Conservation (phyloP, 2,113 vertebrate genomes). For the Malurus elegans region DNA sequence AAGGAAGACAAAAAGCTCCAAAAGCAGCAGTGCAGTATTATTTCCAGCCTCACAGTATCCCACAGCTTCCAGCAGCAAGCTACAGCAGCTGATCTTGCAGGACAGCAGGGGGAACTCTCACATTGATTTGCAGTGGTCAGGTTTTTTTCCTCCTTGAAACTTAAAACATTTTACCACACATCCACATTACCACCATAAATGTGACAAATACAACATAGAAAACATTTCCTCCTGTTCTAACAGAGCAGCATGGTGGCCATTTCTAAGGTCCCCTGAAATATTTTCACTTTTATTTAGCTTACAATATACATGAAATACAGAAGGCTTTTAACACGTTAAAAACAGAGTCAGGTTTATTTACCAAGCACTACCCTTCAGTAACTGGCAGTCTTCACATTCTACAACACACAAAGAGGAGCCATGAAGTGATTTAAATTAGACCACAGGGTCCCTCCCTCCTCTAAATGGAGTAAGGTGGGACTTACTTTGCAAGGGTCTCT, state of each 20-base stretch:
- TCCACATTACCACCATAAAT: background rate
- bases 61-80: background rate
- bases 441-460: background rate
- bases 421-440: background rate
- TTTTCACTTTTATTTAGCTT: background rate
- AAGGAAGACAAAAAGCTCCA: background rate
- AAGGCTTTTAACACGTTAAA: background rate
- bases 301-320: background rate
- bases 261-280: background rate
- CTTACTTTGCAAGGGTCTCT: background rate
- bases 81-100: background rate
- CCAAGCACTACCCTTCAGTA: background rate
- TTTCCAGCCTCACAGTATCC: background rate
- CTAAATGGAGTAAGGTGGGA: background rate
- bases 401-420: background rate
- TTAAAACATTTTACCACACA: background rate
- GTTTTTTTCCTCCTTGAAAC: background rate
- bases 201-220: background rate
- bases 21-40: background rate
- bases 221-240: background rate
- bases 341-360: background rate
- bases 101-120: slow-evolving; percentile 76
- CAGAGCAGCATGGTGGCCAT: too few species aligned
- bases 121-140: background rate
- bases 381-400: background rate